These are phyloP conservation scores for Pampus argenteus DNA, from an alignment of 2,797 vertebrate genomes.

Conservation along the genomic window DNA sequence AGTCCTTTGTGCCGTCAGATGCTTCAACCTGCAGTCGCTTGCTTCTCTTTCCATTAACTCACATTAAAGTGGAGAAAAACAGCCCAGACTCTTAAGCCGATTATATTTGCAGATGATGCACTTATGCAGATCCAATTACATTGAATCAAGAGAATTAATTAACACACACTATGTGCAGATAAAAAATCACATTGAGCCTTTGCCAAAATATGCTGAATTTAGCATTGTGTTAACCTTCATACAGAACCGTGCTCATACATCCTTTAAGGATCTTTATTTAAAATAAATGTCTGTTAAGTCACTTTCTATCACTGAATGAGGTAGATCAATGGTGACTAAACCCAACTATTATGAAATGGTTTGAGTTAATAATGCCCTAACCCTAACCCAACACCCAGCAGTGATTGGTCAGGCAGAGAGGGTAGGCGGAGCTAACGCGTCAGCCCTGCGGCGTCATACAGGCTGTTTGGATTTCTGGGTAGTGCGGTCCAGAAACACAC, in stretches of 20 bases:
- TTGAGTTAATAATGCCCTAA: no score
- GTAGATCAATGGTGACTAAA: no score
- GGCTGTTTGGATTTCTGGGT: no score
- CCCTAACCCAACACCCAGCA: no score
- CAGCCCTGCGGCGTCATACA: no score
- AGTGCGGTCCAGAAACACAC: no score
- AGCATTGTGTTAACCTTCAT: slow-evolving; percentile 33
- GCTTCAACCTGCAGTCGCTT: slow-evolving; percentile 61
- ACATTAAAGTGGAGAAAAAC: slow-evolving; percentile 59
- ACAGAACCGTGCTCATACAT: not conserved
- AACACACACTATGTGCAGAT: slow-evolving; percentile 60
- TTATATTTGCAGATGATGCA: slow-evolving; percentile 74
- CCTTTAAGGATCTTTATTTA: no score
- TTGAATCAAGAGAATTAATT: slow-evolving; percentile 69
- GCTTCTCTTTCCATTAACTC: slow-evolving; percentile 53
- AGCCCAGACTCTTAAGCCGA: slow-evolving; percentile 60
- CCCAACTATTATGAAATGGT: no score
- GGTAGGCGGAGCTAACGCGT: no score
- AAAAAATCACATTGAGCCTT: slow-evolving; percentile 4
- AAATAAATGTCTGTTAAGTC: no score
- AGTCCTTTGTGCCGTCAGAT: slow-evolving; percentile 65
- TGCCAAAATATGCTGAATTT: slow-evolving; percentile 38
- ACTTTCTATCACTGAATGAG: no score
- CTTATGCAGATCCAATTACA: slow-evolving; percentile 74
- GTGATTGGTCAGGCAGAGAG: no score